phyloP scores from a whole-genome alignment of 2,113 vertebrate species.

The Myotis brandtii region DNA sequence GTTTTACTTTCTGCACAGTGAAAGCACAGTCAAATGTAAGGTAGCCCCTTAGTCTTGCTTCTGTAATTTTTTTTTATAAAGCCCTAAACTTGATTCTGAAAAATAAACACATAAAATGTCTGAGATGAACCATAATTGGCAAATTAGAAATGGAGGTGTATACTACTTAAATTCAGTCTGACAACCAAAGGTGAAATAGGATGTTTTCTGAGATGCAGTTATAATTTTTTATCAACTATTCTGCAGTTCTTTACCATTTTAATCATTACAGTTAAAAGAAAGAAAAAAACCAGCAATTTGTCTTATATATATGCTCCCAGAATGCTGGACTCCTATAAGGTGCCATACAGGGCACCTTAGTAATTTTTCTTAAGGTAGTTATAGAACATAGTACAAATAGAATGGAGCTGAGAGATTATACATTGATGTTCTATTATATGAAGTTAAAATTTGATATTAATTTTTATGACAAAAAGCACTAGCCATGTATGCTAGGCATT shows the following conservation, averaged over 20 bases:
- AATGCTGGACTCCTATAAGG: background rate
- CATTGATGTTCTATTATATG: background rate
- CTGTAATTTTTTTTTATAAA: slow-evolving; percentile 26
- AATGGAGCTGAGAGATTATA: slow-evolving; percentile 18
- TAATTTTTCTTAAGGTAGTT: background rate
- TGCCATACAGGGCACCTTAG: background rate
- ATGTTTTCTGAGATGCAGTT: slow-evolving; percentile 22
- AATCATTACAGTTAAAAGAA: slow-evolving; percentile 27
- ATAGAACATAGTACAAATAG: background rate
- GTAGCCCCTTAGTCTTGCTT: background rate
- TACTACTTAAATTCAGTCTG: background rate
- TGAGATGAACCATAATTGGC: background rate
- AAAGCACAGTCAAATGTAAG: background rate
- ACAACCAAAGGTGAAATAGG: background rate
- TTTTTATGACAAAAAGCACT: slow-evolving; percentile 50
- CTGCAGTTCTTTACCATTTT: background rate
- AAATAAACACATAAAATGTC: slow-evolving; percentile 33
- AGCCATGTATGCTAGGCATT: background rate
- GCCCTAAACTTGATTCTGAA: slow-evolving; percentile 23
- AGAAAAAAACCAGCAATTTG: background rate
- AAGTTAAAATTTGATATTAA: slow-evolving; percentile 31
- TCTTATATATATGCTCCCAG: slow-evolving; percentile 24
- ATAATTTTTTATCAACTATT: background rate
- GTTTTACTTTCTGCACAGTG: background rate
- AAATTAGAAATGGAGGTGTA: slow-evolving; percentile 36